phyloP scores from a whole-genome alignment of 2,888 invertebrate genomes.

The Stenolophus ochropezus region DNA sequence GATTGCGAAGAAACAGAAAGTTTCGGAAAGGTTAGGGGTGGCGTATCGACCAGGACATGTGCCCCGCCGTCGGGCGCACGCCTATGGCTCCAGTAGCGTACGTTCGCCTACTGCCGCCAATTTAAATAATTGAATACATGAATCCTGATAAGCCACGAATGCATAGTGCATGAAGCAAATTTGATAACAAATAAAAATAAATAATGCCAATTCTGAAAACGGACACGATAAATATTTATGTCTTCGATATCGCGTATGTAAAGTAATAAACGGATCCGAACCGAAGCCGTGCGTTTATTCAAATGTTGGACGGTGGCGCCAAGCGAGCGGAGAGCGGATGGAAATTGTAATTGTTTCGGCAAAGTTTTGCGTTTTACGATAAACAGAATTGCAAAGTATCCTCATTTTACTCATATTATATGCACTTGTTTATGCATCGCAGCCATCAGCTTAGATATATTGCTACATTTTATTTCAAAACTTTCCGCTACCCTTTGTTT shows the following conservation, averaged over 20 bases:
- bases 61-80: too few species aligned
- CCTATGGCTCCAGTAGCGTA: conserved; percentile 39
- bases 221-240: conserved; percentile 59
- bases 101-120: conserved; percentile 65
- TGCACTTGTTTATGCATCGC: conserved; percentile 17
- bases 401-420: conserved; percentile 16
- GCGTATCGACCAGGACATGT: too few species aligned
- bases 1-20: too few species aligned
- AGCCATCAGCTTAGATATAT: background rate
- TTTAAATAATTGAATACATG: conserved; percentile 74
- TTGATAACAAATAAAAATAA: conserved; percentile 71
- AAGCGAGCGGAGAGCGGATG: background rate
- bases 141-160: conserved; percentile 72
- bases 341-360: conserved; percentile 29
- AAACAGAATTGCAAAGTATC: conserved; percentile 21
- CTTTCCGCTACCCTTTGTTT: background rate
- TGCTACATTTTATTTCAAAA: background rate
- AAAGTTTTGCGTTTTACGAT: conserved; percentile 26
- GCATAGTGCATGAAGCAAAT: conserved; percentile 71
- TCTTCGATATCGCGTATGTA: conserved; percentile 52
- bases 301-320: conserved; percentile 34
- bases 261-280: conserved; percentile 42
- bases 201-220: conserved; percentile 59
- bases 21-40: too few species aligned
- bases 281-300: conserved; percentile 28